Percentiles rank a stretch among this genome's conserved stretches.
phyloP scores from a whole-genome alignment of 1,140 invertebrate genomes.

The Drosophila lini region DNA sequence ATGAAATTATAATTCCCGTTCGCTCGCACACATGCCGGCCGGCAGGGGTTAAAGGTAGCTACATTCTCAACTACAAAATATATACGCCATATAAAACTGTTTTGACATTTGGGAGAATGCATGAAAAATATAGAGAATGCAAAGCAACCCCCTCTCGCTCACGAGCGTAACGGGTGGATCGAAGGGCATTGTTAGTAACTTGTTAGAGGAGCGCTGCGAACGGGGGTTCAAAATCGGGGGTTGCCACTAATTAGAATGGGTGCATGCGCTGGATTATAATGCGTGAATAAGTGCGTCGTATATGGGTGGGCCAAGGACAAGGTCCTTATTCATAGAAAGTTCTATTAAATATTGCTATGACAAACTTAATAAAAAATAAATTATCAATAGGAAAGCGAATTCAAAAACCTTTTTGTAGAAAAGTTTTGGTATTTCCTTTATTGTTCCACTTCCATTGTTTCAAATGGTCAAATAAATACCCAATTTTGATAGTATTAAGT shows the following conservation, averaged over 20 bases:
- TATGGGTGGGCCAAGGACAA: slow-evolving; percentile 10
- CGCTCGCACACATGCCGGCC: slow-evolving; percentile 24
- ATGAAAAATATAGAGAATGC: slow-evolving; percentile 44
- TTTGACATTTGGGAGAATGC: slow-evolving; percentile 79
- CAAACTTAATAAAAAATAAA: too few relatives aligned
- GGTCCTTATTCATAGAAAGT: background rate
- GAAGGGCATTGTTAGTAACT: slow-evolving; percentile 27
- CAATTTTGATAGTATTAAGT: too few relatives aligned
- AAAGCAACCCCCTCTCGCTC: slow-evolving; percentile 59
- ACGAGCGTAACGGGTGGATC: slow-evolving; percentile 63
- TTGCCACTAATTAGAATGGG: slow-evolving; percentile 78
- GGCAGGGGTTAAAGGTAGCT: slow-evolving; percentile 44
- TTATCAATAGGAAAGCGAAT: too few relatives aligned
- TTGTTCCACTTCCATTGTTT: background rate
- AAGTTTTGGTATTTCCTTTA: background rate
- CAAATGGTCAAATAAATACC: background rate
- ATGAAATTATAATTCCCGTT: slow-evolving; percentile 76
- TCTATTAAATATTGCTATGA: background rate
- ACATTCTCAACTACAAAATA: slow-evolving; percentile 29
- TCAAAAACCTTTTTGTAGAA: background rate
- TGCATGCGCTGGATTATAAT: slow-evolving; percentile 66
- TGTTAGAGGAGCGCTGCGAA: slow-evolving; percentile 19
- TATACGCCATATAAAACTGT: slow-evolving; percentile 63
- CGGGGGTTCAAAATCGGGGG: slow-evolving; percentile 33
- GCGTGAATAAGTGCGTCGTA: slow-evolving; percentile 39